A percentile compares a stretch with the other conserved stretches of the same genome.
Evolutionary conservation across 1,140 invertebrate species (phyloP).

Genomic region (Scylla paramamosain): DNA sequence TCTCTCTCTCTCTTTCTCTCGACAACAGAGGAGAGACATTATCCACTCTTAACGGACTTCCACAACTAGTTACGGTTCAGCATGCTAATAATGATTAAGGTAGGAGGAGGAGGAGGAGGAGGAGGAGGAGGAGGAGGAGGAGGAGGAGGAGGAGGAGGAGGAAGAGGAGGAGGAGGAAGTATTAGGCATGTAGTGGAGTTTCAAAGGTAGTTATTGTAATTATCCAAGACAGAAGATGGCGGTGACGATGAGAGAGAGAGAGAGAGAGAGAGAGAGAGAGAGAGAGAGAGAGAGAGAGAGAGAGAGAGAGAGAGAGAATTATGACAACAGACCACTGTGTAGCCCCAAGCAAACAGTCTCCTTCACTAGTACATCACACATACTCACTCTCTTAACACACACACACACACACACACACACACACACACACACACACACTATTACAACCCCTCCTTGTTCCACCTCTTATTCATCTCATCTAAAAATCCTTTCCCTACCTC

Average conservation of each 20-base stretch:
- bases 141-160: too few species aligned
- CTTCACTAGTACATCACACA: neutral
- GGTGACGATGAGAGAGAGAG: neutral
- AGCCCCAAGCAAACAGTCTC: neutral
- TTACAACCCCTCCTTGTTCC: too few species aligned
- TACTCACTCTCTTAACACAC: neutral
- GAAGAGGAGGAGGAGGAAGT: too few species aligned
- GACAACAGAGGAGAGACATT: neutral
- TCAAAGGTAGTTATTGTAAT: too few species aligned
- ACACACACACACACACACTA: neutral
- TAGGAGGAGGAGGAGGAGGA: too few species aligned
- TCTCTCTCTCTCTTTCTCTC: neutral
- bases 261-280: neutral
- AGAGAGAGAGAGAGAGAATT: slow-evolving; percentile 34
- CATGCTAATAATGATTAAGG: neutral
- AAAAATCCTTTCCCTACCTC: too few species aligned
- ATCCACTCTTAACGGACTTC: neutral
- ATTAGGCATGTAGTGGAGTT: too few species aligned
- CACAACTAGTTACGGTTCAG: neutral
- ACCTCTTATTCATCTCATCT: too few species aligned
- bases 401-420: neutral
- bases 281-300: slow-evolving; percentile 43
- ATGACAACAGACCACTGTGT: neutral
- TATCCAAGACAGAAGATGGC: too few species aligned
- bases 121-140: too few species aligned